These are phyloP conservation scores for Cepaea nemoralis DNA, from an alignment of 1,140 invertebrate genomes.

Conservation along the genomic window DNA sequence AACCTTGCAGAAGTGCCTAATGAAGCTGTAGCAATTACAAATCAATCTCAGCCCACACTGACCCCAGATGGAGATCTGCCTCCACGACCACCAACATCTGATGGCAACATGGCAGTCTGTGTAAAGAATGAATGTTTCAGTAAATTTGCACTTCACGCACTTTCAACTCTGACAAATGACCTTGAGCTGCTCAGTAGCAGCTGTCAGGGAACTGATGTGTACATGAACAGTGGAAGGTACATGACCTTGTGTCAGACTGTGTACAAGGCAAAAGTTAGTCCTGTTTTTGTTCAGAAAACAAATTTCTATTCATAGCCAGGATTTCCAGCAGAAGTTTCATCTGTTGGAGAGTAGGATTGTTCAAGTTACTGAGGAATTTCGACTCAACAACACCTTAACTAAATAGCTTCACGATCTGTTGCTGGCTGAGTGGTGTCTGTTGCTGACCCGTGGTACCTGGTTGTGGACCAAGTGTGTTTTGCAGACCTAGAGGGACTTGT, in stretches of 20 bases:
- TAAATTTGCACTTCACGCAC: background rate
- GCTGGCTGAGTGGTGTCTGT: too few relatives aligned
- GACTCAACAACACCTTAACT: background rate
- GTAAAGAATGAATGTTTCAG: background rate
- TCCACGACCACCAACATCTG: background rate
- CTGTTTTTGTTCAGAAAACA: conserved; percentile 2
- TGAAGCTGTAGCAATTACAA: background rate
- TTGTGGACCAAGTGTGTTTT: too few relatives aligned
- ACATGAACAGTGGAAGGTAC: conserved; percentile 9
- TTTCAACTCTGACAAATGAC: background rate
- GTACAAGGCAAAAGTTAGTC: background rate
- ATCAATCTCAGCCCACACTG: background rate
- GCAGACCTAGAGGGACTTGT: too few relatives aligned
- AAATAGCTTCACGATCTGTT: too few relatives aligned
- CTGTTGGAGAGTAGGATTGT: background rate
- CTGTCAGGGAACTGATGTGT: background rate
- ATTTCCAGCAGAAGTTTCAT: background rate
- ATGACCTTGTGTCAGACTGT: conserved; percentile 8
- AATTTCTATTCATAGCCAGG: background rate
- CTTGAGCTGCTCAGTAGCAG: background rate
- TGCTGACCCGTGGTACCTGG: too few relatives aligned
- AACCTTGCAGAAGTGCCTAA: background rate
- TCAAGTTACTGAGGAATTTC: background rate
- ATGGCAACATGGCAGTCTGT: background rate
- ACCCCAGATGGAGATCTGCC: background rate